A percentile compares a stretch with the other conserved stretches of the same genome.
These are phyloP conservation scores for Hippoglossus stenolepis DNA, from an alignment of 2,113 vertebrate genomes.

Conservation along the genomic window DNA sequence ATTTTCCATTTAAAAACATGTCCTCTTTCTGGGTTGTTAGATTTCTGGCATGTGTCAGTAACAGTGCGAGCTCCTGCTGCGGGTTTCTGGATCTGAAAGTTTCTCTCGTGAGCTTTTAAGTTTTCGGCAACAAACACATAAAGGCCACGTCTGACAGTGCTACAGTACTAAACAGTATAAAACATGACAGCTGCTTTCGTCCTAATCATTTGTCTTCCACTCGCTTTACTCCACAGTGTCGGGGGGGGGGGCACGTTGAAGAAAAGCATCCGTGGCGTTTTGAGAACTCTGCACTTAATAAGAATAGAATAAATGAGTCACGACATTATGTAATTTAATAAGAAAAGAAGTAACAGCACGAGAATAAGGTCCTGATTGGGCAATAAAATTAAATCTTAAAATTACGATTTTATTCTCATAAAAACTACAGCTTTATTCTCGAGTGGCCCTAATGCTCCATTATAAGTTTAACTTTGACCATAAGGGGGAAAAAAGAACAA, in stretches of 20 bases:
- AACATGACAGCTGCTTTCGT: neutral
- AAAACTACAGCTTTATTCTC: neutral
- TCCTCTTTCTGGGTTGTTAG: neutral
- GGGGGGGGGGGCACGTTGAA: no score
- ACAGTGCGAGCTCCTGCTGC: neutral
- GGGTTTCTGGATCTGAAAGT: neutral
- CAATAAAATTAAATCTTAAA: neutral
- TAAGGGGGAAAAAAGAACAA: neutral
- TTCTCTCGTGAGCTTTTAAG: neutral
- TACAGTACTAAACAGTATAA: conserved; percentile 17
- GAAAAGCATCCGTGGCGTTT: no score
- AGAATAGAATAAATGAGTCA: no score
- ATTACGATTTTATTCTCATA: neutral
- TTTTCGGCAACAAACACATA: neutral
- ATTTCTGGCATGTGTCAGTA: conserved; percentile 2
- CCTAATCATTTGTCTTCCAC: no score
- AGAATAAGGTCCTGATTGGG: no score
- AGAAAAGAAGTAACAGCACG: no score
- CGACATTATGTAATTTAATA: no score
- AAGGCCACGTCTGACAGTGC: conserved; percentile 2
- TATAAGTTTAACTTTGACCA: neutral
- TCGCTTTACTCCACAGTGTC: no score
- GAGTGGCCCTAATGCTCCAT: neutral
- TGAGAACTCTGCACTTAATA: neutral
- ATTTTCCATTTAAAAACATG: conserved; percentile 8